phyloP scores from a whole-genome alignment of 2,113 vertebrate species.

The Syrmaticus mikado region DNA sequence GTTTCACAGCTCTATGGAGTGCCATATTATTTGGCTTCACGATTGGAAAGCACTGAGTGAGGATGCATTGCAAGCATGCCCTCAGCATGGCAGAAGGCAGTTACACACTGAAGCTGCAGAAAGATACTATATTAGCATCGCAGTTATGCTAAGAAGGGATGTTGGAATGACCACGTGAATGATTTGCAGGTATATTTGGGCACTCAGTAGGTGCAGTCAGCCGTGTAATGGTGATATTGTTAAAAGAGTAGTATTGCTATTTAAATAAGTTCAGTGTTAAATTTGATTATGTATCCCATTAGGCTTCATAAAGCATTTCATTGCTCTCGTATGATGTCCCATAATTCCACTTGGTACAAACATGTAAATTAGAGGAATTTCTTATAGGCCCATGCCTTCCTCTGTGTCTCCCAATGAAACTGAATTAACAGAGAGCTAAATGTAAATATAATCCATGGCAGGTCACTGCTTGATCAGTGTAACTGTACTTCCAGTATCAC shows the following conservation, averaged over 20 bases:
- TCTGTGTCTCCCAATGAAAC: slow-evolving; percentile 17
- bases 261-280: slow-evolving; percentile 73
- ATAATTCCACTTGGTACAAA: slow-evolving; percentile 46
- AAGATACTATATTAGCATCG: slow-evolving; percentile 28
- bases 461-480: background rate
- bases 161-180: slow-evolving; percentile 61
- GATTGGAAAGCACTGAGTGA: background rate
- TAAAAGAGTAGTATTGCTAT: slow-evolving; percentile 57
- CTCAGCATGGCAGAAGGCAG: background rate
- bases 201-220: slow-evolving; percentile 66
- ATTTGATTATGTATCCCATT: slow-evolving; percentile 64
- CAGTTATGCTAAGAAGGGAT: slow-evolving; percentile 39
- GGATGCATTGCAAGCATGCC: background rate
- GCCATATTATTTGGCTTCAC: background rate
- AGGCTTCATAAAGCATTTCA: slow-evolving; percentile 65
- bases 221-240: slow-evolving; percentile 71
- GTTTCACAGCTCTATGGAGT: background rate
- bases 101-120: slow-evolving; percentile 17
- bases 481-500: background rate
- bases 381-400: slow-evolving; percentile 29
- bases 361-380: slow-evolving; percentile 41
- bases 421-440: background rate
- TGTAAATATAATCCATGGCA: background rate
- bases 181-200: slow-evolving; percentile 73
- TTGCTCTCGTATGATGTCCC: slow-evolving; percentile 62